Evolutionary conservation across 2,888 invertebrate genomes (phyloP).

Genomic region (Latrodectus elegans): DNA sequence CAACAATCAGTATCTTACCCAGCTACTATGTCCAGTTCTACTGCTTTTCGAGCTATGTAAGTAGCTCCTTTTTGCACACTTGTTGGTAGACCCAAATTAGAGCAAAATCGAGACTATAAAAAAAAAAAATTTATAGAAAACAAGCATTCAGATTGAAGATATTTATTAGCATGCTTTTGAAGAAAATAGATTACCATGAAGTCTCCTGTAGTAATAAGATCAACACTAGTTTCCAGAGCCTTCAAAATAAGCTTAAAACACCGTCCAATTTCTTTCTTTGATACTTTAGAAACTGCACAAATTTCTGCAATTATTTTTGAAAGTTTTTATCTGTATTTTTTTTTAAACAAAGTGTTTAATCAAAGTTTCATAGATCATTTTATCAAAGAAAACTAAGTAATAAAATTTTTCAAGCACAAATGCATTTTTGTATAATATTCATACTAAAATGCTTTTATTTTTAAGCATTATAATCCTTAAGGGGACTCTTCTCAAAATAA

Average conservation of each 20-base stretch:
- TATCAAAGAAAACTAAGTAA: too few relatives aligned
- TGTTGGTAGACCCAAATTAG: conserved; percentile 87
- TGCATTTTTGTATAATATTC: too few relatives aligned
- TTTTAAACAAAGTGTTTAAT: too few relatives aligned
- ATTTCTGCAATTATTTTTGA: conserved; percentile 81
- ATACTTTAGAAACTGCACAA: conserved; percentile 98
- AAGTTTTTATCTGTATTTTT: neutral
- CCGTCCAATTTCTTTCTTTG: conserved; percentile 98
- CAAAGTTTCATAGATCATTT: too few relatives aligned
- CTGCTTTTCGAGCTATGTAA: conserved; percentile 96
- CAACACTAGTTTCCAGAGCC: conserved; percentile 96
- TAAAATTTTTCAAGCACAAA: too few relatives aligned
- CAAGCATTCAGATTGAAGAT: neutral
- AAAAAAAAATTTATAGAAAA: neutral
- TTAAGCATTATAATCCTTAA: too few relatives aligned
- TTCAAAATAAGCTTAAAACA: conserved; percentile 98
- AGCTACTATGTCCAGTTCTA: conserved; percentile 96
- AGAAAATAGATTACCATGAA: conserved; percentile 87
- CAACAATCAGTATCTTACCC: conserved; percentile 78
- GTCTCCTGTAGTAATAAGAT: conserved; percentile 97
- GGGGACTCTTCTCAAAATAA: too few relatives aligned
- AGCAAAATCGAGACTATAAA: conserved; percentile 85
- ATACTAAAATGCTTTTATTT: too few relatives aligned
- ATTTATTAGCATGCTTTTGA: conserved; percentile 14
- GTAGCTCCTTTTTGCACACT: conserved; percentile 86